Evolutionary conservation across 2,888 invertebrate species (phyloP).

Genomic region (Papilio protenor): DNA sequence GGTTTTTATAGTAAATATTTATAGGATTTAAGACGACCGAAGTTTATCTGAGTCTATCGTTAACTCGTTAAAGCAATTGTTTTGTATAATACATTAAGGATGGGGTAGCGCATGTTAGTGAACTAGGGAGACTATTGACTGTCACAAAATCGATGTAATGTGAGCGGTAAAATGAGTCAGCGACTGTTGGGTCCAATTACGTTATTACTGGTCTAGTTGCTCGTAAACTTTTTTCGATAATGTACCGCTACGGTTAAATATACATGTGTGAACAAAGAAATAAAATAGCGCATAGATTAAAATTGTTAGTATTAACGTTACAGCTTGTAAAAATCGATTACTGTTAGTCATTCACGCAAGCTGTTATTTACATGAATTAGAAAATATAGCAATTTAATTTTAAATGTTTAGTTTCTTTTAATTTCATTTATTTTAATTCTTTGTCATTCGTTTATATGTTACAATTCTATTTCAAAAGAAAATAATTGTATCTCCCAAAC

Average conservation of each 20-base stretch:
- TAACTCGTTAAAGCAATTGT: background rate
- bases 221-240: conserved; percentile 18
- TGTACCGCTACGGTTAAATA: background rate
- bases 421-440: too few species aligned
- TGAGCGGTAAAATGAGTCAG: conserved; percentile 36
- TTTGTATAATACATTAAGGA: conserved; percentile 10
- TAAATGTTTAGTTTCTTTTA: background rate
- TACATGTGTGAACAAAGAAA: background rate
- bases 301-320: background rate
- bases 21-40: too few species aligned
- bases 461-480: background rate
- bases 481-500: background rate
- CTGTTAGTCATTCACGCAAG: background rate
- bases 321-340: background rate
- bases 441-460: background rate
- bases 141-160: conserved; percentile 39
- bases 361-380: background rate
- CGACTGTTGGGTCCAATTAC: conserved; percentile 32
- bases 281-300: background rate
- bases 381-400: too few species aligned
- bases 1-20: too few species aligned
- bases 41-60: background rate
- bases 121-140: conserved; percentile 34
- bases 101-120: background rate
- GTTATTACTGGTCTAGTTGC: conserved; percentile 28